Percentiles rank a stretch among this genome's conserved stretches.
These are phyloP conservation scores for Lithobates sylvaticus DNA, from an alignment of 2,797 vertebrate genomes.

Conservation along the genomic window DNA sequence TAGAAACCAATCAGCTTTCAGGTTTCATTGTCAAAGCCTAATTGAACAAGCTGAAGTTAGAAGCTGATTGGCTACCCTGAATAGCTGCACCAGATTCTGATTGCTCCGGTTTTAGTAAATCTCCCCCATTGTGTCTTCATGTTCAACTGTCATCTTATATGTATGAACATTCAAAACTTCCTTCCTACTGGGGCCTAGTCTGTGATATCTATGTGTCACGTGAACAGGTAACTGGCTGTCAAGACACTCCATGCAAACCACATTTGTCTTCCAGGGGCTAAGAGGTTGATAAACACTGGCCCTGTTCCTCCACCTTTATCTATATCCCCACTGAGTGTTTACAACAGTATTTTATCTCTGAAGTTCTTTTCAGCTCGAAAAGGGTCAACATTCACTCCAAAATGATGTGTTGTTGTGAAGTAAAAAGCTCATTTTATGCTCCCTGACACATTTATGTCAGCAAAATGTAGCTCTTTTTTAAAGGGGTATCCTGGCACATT, in stretches of 20 bases:
- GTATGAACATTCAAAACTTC: too few relatives aligned
- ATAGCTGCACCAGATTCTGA: too few relatives aligned
- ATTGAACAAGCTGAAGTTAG: too few relatives aligned
- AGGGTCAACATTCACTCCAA: conserved; percentile 56
- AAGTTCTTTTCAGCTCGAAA: conserved; percentile 45
- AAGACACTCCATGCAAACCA: conserved; percentile 36
- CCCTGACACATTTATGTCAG: conserved; percentile 61
- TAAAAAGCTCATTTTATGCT: conserved; percentile 48
- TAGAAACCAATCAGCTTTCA: too few relatives aligned
- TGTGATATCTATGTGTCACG: background rate
- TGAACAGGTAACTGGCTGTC: conserved; percentile 38
- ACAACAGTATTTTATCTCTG: conserved; percentile 60
- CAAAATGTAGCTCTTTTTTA: conserved; percentile 51
- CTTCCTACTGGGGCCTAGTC: background rate
- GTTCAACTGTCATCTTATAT: too few relatives aligned
- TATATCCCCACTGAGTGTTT: conserved; percentile 56
- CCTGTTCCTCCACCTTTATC: conserved; percentile 48
- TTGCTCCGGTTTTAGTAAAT: too few relatives aligned
- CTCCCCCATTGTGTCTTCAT: too few relatives aligned
- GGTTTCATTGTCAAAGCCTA: too few relatives aligned
- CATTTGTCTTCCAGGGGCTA: conserved; percentile 54
- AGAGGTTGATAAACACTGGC: conserved; percentile 55
- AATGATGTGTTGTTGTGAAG: conserved; percentile 58
- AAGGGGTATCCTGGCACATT: conserved; percentile 26
- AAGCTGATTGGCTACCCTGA: too few relatives aligned